A percentile compares a stretch with the other conserved stretches of the same genome.
These are phyloP conservation scores for Vultur gryphus DNA, from an alignment of 2,797 vertebrate species.

Conservation along the genomic window DNA sequence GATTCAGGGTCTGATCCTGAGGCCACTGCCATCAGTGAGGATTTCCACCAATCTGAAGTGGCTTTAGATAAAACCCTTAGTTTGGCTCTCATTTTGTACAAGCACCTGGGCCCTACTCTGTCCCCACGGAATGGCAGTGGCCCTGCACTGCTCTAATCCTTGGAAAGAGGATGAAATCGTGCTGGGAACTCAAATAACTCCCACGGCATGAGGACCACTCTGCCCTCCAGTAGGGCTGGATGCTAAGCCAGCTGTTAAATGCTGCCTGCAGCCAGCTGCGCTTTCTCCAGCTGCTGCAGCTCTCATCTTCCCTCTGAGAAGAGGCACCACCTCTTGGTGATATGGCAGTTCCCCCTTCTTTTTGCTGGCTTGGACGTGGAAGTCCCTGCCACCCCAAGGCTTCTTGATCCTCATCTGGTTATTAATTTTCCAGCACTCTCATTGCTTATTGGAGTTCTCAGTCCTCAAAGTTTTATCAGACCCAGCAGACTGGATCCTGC, in stretches of 20 bases:
- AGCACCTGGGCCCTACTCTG: neutral
- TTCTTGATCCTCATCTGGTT: neutral
- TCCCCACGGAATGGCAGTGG: neutral
- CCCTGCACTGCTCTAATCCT: neutral
- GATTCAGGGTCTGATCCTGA: neutral
- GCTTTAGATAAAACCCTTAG: neutral
- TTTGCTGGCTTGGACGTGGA: neutral
- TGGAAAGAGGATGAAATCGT: neutral
- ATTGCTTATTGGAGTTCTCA: neutral
- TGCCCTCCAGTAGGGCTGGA: neutral
- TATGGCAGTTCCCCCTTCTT: neutral
- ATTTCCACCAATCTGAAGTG: neutral
- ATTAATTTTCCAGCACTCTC: neutral
- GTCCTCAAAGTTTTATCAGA: neutral
- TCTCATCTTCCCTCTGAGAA: neutral
- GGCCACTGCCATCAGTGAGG: neutral
- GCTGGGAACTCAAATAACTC: neutral
- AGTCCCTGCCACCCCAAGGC: neutral
- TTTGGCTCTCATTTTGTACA: neutral
- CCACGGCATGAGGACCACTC: rapidly evolving
- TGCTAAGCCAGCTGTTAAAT: neutral
- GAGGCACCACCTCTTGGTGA: neutral
- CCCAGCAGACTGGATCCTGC: neutral
- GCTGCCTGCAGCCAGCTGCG: neutral
- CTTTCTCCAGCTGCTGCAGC: neutral